phyloP scores from a whole-genome alignment of 2,113 vertebrate genomes.

The Diphyllodes magnificus region DNA sequence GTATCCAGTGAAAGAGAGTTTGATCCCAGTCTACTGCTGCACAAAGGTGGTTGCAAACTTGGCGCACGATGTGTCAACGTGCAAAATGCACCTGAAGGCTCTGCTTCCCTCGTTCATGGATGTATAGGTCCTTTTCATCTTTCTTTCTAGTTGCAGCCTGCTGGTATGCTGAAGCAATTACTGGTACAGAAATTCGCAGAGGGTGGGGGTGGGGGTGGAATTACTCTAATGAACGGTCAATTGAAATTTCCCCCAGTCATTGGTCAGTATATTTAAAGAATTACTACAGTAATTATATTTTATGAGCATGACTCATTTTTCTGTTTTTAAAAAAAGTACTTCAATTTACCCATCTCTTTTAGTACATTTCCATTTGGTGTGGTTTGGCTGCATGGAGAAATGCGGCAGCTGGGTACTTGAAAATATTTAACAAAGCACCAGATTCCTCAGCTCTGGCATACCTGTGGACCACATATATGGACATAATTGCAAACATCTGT shows the following conservation, averaged over 20 bases:
- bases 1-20: neutral
- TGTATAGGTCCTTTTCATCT: neutral
- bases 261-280: slow-evolving; percentile 66
- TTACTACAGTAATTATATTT: slow-evolving; percentile 72
- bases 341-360: slow-evolving; percentile 66
- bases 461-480: slow-evolving; percentile 73
- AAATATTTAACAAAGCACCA: slow-evolving; percentile 70
- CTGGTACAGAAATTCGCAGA: neutral
- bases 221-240: slow-evolving; percentile 14
- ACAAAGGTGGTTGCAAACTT: neutral
- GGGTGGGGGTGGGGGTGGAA: neutral
- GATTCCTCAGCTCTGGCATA: slow-evolving; percentile 70
- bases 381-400: slow-evolving; percentile 66
- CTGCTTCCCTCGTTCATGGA: neutral
- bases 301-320: slow-evolving; percentile 71
- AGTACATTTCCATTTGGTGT: slow-evolving; percentile 79
- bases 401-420: slow-evolving; percentile 69
- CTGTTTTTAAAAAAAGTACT: slow-evolving; percentile 70
- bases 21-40: neutral
- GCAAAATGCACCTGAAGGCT: neutral
- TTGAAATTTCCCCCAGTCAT: slow-evolving; percentile 37
- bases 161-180: slow-evolving; percentile 7
- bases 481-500: slow-evolving; percentile 78
- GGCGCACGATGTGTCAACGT: neutral
- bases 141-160: neutral